Conservation (phyloP, 1,140 invertebrate species). For the Pentalonia nigronervosa region DNA sequence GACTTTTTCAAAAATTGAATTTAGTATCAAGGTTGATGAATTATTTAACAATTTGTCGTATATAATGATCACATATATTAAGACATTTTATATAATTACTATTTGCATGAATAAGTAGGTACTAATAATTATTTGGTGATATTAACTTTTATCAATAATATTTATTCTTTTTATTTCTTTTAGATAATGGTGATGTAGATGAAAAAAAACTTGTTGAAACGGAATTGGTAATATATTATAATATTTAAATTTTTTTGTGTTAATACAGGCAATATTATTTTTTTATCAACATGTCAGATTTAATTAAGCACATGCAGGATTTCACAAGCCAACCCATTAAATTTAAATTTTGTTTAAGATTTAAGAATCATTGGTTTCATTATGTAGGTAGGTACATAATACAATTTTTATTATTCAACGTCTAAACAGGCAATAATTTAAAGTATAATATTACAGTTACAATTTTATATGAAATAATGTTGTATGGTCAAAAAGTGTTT, state of each 20-base stretch:
- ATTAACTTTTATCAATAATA: not conserved
- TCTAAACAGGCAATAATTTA: not conserved
- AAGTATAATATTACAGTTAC: not conserved
- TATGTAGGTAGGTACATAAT: constrained; percentile 1
- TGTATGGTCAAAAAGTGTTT: not conserved
- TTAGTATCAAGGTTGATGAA: not conserved
- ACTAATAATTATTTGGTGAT: not conserved
- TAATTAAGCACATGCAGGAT: not conserved
- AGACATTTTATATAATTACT: not conserved
- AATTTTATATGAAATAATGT: not conserved
- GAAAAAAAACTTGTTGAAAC: constrained; percentile 11
- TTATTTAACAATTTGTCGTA: not conserved
- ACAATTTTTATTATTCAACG: not conserved
- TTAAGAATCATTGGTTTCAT: not conserved
- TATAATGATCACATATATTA: not conserved
- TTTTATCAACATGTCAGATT: not conserved
- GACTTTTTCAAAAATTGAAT: not conserved
- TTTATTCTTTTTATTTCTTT: not conserved
- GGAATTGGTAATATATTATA: constrained; percentile 8
- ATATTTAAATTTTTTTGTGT: not conserved
- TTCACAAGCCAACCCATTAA: not conserved
- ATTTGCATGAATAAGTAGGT: not conserved
- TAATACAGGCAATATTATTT: constrained; percentile 14
- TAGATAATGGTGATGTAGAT: not conserved
- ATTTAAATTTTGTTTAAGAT: constrained; percentile 12